These are phyloP conservation scores for Cheilosia urbana DNA, from an alignment of 2,888 invertebrate genomes.

Conservation along the genomic window DNA sequence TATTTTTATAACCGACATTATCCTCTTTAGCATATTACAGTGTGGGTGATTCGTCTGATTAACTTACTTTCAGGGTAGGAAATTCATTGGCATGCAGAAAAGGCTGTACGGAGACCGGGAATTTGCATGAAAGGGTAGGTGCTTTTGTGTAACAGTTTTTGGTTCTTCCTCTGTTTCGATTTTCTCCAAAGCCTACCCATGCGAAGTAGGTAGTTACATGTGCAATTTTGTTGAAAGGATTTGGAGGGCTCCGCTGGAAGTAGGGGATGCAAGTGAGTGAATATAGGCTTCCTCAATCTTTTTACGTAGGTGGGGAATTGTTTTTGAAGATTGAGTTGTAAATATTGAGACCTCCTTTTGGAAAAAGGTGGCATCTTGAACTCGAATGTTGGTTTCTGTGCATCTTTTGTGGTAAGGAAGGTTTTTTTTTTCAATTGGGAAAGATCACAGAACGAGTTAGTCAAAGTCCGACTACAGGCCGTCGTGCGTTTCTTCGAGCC, in stretches of 20 bases:
- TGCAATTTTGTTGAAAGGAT: not conserved
- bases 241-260: not conserved
- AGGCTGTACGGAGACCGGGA: slow-evolving; percentile 27
- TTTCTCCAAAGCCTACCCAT: too few relatives aligned
- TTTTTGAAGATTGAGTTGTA: too few relatives aligned
- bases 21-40: slow-evolving; percentile 44
- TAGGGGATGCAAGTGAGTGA: not conserved
- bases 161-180: not conserved
- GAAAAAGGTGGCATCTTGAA: not conserved
- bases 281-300: too few relatives aligned
- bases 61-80: slow-evolving; percentile 28
- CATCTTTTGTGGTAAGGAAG: too few relatives aligned
- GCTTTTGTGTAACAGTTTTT: slow-evolving; percentile 7
- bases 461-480: too few relatives aligned
- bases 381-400: not conserved
- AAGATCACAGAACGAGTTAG: too few relatives aligned
- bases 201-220: not conserved
- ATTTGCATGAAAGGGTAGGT: slow-evolving; percentile 36
- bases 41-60: slow-evolving; percentile 47
- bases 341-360: not conserved
- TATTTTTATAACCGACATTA: slow-evolving; percentile 55
- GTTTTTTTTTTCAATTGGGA: too few relatives aligned
- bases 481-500: too few relatives aligned
- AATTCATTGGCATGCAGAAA: slow-evolving; percentile 54
- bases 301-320: too few relatives aligned